phyloP scores from a whole-genome alignment of 2,797 vertebrate genomes.

The Myotis findleyi region DNA sequence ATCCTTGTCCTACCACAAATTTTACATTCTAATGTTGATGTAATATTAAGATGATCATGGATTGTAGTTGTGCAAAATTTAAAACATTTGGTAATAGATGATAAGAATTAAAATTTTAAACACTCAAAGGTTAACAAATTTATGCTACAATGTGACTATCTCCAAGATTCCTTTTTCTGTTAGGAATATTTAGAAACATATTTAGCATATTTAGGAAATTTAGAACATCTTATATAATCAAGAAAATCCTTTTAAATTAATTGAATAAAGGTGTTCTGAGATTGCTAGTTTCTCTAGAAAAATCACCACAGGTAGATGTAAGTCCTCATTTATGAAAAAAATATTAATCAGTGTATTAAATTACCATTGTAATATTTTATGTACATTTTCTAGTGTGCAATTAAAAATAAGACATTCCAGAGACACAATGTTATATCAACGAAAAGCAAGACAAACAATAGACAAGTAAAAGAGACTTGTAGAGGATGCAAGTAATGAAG shows the following conservation, averaged over 20 bases:
- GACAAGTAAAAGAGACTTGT: background rate
- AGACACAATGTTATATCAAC: background rate
- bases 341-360: background rate
- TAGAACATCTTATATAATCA: background rate
- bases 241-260: background rate
- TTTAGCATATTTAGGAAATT: background rate
- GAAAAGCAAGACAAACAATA: background rate
- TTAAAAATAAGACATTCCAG: background rate
- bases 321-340: background rate
- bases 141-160: conserved; percentile 63
- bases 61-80: conserved; percentile 56
- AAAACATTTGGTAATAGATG: conserved; percentile 63
- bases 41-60: conserved; percentile 61
- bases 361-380: background rate
- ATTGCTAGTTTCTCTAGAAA: background rate
- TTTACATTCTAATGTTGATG: conserved; percentile 59
- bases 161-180: conserved; percentile 22
- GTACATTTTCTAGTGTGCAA: background rate
- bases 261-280: background rate
- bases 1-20: conserved; percentile 52
- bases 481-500: background rate
- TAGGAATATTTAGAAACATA: conserved; percentile 27
- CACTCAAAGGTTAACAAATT: conserved; percentile 54
- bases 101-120: conserved; percentile 68
- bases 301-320: background rate